Evolutionary conservation across 2,888 invertebrate species (phyloP).

Genomic region (Stictocephala bisonia): DNA sequence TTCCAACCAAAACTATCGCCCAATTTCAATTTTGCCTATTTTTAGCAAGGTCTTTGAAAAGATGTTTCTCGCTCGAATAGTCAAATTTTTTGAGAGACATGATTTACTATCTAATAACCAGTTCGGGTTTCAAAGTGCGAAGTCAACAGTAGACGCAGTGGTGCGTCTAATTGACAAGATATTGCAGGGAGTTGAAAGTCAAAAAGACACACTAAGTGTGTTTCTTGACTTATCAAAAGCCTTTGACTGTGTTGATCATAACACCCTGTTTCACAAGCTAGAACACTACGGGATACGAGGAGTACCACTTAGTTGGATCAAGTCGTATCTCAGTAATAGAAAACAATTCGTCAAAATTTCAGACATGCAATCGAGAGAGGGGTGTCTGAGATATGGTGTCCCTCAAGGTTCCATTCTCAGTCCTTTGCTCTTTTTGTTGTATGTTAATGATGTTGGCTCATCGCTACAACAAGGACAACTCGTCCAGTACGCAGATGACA

Average conservation of each 20-base stretch:
- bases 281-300: neutral
- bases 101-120: slow-evolving; percentile 7
- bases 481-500: neutral
- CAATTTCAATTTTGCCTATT: neutral
- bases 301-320: neutral
- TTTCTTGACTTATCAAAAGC: slow-evolving; percentile 32
- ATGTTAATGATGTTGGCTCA: neutral
- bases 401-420: neutral
- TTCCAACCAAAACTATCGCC: neutral
- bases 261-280: slow-evolving; percentile 18
- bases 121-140: slow-evolving; percentile 12
- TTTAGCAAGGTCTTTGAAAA: slow-evolving; percentile 33
- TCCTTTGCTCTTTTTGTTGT: neutral
- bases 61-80: neutral
- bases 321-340: neutral
- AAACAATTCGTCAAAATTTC: neutral
- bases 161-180: neutral
- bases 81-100: neutral
- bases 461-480: neutral
- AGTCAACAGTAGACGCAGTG: slow-evolving; percentile 11
- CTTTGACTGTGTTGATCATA: slow-evolving; percentile 33
- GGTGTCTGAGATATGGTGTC: neutral
- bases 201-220: neutral
- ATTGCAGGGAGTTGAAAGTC: neutral
- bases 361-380: neutral